A percentile compares a stretch with the other conserved stretches of the same genome.
Conservation (phyloP, 2,113 vertebrate genomes). For the Cervus canadensis region DNA sequence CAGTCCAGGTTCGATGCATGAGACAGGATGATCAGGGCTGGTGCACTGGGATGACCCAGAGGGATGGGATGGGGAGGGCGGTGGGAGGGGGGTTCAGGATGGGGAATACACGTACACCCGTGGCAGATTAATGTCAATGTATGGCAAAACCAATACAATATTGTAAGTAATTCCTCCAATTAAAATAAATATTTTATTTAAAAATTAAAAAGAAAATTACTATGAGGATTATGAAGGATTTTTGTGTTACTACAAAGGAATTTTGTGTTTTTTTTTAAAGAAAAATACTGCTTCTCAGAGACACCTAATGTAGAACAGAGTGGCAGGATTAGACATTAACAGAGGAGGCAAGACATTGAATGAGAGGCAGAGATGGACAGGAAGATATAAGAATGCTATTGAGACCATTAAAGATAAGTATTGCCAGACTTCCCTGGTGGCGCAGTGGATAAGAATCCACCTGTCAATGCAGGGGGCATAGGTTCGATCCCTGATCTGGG, state of each 20-base stretch:
- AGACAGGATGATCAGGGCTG: background rate
- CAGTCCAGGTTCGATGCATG: background rate
- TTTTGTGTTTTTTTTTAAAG: background rate
- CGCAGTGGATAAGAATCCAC: background rate
- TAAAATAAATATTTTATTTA: background rate
- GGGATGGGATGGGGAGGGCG: background rate
- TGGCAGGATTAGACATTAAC: background rate
- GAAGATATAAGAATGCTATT: background rate
- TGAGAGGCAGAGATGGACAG: background rate
- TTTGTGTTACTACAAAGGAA: background rate
- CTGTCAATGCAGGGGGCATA: background rate
- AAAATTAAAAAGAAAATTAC: background rate
- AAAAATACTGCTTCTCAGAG: background rate
- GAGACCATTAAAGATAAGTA: background rate
- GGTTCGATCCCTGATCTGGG: background rate
- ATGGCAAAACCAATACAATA: background rate
- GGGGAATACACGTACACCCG: background rate
- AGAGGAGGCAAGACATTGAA: background rate
- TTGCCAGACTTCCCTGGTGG: background rate
- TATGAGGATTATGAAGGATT: background rate
- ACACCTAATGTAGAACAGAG: background rate
- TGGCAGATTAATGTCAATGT: background rate
- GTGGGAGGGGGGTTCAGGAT: background rate
- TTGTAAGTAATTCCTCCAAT: background rate
- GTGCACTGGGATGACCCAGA: background rate